Evolutionary conservation across 2,113 vertebrate species (phyloP).

Genomic region (Todiramphus chloris): DNA sequence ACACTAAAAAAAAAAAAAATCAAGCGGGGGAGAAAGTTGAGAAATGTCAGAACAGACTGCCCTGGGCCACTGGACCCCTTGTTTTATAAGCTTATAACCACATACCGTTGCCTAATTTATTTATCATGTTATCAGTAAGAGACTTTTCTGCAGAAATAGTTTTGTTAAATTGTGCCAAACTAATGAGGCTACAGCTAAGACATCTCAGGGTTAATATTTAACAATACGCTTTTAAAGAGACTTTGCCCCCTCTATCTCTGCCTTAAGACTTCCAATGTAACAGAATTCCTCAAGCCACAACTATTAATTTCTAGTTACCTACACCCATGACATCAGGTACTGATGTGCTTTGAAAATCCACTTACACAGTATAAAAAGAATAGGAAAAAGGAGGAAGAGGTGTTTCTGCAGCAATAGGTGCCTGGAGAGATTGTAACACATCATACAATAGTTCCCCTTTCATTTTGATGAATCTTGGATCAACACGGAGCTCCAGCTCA

Average conservation of each 20-base stretch:
- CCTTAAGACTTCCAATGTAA: not conserved
- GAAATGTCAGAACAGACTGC: not conserved
- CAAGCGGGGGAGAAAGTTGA: not conserved
- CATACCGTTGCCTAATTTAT: not conserved
- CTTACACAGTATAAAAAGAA: not conserved
- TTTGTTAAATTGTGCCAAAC: not conserved
- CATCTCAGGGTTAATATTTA: not conserved
- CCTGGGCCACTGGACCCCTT: not conserved
- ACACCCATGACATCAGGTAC: not conserved
- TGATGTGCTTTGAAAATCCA: not conserved
- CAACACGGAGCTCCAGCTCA: not conserved
- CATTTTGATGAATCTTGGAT: not conserved
- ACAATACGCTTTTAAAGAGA: not conserved
- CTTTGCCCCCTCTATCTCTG: not conserved
- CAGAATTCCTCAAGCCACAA: not conserved
- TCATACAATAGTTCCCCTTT: not conserved
- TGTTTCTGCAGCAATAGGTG: not conserved
- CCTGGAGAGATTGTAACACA: not conserved
- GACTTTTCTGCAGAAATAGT: not conserved
- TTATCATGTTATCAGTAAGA: not conserved
- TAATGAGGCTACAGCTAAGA: not conserved
- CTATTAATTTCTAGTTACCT: not conserved
- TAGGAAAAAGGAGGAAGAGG: not conserved
- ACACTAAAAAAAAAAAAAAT: not conserved
- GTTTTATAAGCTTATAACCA: not conserved